Evolutionary conservation across 2,797 vertebrate genomes (phyloP).

Genomic region (Rhinoraja longicauda): DNA sequence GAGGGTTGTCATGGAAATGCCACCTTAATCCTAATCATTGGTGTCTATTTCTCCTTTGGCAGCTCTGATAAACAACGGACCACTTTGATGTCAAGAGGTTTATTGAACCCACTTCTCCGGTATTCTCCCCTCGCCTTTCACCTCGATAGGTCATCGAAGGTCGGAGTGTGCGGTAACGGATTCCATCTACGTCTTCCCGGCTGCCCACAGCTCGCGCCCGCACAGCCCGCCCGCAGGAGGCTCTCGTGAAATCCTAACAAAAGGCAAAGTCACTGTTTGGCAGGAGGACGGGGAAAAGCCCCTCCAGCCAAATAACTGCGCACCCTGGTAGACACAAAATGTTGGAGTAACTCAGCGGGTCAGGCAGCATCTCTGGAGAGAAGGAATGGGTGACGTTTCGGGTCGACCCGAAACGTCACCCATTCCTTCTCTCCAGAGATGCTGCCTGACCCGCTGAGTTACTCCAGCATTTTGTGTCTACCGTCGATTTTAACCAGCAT

Average conservation of each 20-base stretch:
- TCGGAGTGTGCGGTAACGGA: neutral
- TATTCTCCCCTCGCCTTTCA: neutral
- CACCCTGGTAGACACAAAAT: too few species aligned
- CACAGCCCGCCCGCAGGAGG: too few species aligned
- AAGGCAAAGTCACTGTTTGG: neutral
- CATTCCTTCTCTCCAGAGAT: too few species aligned
- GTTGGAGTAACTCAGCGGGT: too few species aligned
- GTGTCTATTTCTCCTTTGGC: neutral
- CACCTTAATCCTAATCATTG: constrained; percentile 24
- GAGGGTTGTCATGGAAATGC: constrained; percentile 11
- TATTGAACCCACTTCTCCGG: constrained; percentile 22
- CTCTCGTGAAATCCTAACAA: neutral
- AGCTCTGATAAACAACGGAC: neutral
- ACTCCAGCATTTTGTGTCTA: too few species aligned
- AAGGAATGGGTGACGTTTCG: too few species aligned
- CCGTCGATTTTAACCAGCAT: too few species aligned
- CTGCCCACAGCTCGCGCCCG: neutral
- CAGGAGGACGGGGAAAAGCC: neutral
- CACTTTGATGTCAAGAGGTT: constrained; percentile 31
- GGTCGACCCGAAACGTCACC: too few species aligned
- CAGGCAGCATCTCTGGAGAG: too few species aligned
- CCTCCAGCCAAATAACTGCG: neutral
- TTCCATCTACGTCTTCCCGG: constrained; percentile 1
- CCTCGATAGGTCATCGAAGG: neutral
- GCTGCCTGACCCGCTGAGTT: too few species aligned